These are phyloP conservation scores for Mythimna ferrago DNA, from an alignment of 2,888 invertebrate genomes.

Conservation along the genomic window DNA sequence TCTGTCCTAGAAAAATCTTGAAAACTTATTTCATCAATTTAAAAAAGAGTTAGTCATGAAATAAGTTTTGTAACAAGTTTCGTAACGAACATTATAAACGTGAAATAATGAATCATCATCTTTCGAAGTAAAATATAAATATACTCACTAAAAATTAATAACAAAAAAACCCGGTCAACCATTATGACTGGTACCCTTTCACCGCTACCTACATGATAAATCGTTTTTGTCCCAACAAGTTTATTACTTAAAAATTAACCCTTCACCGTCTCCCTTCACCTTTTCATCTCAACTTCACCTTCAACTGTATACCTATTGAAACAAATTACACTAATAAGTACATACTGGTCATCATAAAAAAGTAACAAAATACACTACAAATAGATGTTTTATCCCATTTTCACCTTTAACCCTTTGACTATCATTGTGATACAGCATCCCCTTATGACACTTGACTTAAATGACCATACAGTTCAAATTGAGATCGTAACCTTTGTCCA, in stretches of 20 bases:
- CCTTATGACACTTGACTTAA: conserved; percentile 34
- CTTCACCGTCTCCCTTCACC: not conserved
- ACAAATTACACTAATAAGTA: not conserved
- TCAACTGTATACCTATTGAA: conserved; percentile 21
- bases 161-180: not conserved
- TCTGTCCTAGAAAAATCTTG: too few species aligned
- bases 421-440: conserved; percentile 50
- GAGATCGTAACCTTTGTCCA: conserved; percentile 46
- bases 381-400: conserved; percentile 35
- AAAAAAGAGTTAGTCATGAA: too few species aligned
- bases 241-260: conserved; percentile 20
- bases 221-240: conserved; percentile 8
- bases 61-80: too few species aligned
- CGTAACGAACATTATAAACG: too few species aligned
- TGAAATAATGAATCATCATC: not conserved
- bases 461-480: conserved; percentile 27
- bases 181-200: conserved; percentile 22
- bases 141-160: not conserved
- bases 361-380: not conserved
- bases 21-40: too few species aligned
- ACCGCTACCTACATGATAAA: conserved; percentile 32
- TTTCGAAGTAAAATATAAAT: not conserved
- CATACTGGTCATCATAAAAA: not conserved
- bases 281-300: conserved; percentile 46
- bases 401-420: conserved; percentile 38